A percentile compares a stretch with the other conserved stretches of the same genome.
These are phyloP conservation scores for Taenioides sp. DNA, from an alignment of 2,797 vertebrate species.

Conservation along the genomic window DNA sequence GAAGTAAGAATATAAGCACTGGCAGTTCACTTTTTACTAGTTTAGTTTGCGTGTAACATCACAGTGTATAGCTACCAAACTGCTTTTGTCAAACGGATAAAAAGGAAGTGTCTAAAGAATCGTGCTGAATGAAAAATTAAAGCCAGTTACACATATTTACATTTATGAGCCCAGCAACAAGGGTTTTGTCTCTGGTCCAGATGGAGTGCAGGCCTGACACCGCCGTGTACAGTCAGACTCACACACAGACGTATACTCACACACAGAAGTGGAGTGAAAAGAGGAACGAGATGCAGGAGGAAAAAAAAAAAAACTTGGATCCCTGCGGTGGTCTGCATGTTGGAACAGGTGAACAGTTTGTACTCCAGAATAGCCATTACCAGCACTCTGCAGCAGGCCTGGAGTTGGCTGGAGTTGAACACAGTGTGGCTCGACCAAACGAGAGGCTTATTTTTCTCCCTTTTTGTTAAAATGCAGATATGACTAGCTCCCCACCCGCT, in stretches of 20 bases:
- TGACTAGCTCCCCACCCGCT: constrained; percentile 67
- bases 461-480: constrained; percentile 80
- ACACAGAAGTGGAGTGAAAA: constrained; percentile 63
- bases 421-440: constrained; percentile 81
- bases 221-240: constrained; percentile 62
- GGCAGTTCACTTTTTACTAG: background rate
- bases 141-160: constrained; percentile 82
- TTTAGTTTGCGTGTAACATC: constrained; percentile 20
- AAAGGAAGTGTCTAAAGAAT: constrained; percentile 57
- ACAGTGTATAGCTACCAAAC: constrained; percentile 24
- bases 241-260: constrained; percentile 37
- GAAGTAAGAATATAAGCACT: constrained; percentile 7
- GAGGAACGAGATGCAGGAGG: constrained; percentile 56
- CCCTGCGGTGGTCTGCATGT: constrained; percentile 81
- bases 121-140: constrained; percentile 72
- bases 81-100: constrained; percentile 45
- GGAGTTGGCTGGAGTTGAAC: constrained; percentile 82
- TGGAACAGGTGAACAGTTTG: constrained; percentile 88
- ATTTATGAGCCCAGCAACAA: constrained; percentile 75
- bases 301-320: constrained; percentile 74
- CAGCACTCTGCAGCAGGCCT: constrained; percentile 83
- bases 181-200: constrained; percentile 81
- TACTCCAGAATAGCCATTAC: constrained; percentile 89
- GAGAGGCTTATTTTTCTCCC: constrained; percentile 75
- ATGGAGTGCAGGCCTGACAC: constrained; percentile 79